Evolutionary conservation across 2,113 vertebrate genomes (phyloP), one percentile per base, ranked within the genome.

Genomic region (Holacanthus passer): DNA sequence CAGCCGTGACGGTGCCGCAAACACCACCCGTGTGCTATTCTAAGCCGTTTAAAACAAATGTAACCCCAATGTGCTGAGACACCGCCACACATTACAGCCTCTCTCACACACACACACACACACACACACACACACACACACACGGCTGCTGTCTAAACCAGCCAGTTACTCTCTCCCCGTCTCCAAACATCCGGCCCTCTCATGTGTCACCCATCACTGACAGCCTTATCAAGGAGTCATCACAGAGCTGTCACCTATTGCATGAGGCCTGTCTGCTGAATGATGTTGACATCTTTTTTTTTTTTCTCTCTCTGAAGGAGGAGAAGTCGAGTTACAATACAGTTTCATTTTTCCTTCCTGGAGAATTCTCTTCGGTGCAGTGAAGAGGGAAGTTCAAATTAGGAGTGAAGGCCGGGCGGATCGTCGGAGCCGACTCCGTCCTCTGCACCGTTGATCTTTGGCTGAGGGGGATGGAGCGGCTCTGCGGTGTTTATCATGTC

Each of bases 151-250:
- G 47, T 62, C 32, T 48, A 17, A 73, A 77, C 32, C 67, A 45
- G 56, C 37, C 70, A 50, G 24, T 32, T 56, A 11, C 43, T 53
- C 47, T n/a, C 81, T n/a, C 41, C 50, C 48, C 55, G 31, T 65
- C 60, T 41, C 63, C 43, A 17, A 68, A 79, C 73, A 66, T 14
- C 55, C 65, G 7, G 59, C 35, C 20, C 31, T 67, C 85, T 82
- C 50, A 62, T 66, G 80, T 79, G 86, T 77, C 79, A 75, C 37
- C 81, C 58, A 8, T 45, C 22, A 39, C 58, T 77, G 85, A 87
- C 88, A 89, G 82, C 59, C 67, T 69, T 73, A 78, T 88, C 73
- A 82, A 71, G 80, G 60, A 75, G 50, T 82, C 86, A 87, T 87
- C 87, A 52, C 82, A 17, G 50, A 55, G 76, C 82, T 71, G 89